Conservation (phyloP, 2,113 vertebrate species). For the Heterochromis multidens region DNA sequence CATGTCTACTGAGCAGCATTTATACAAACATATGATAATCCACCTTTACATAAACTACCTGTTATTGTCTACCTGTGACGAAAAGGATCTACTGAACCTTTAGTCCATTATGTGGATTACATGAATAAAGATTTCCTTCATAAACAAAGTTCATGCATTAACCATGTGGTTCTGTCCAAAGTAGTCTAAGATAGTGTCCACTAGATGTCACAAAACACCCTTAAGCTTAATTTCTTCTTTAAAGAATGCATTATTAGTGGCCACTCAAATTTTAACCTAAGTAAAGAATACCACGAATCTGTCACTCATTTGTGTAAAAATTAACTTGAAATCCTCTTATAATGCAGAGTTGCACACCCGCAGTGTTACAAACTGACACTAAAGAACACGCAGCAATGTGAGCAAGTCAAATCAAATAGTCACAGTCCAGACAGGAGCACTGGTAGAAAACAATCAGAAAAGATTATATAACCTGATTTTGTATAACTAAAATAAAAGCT, state of each 20-base stretch:
- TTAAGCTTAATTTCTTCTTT: background rate
- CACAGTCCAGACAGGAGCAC: background rate
- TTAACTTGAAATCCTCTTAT: background rate
- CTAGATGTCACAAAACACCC: constrained; percentile 23
- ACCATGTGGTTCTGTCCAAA: background rate
- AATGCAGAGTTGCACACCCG: background rate
- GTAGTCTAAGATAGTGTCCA: background rate
- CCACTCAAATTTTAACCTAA: background rate
- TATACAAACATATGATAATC: constrained; percentile 50
- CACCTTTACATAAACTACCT: constrained; percentile 4
- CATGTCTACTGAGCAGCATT: constrained; percentile 33
- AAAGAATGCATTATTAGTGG: background rate
- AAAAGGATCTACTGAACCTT: background rate
- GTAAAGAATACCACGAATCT: too few relatives aligned
- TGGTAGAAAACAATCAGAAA: background rate
- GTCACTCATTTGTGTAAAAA: constrained; percentile 13
- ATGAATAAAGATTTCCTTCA: constrained; percentile 42
- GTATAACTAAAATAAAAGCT: background rate
- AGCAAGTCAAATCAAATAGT: background rate
- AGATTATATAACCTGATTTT: background rate
- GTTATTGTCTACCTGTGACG: constrained; percentile 51
- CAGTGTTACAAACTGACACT: background rate
- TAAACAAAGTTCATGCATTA: background rate
- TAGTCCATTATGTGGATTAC: constrained; percentile 48
- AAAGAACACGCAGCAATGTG: background rate